Base-by-base conservation (phyloP, 2,888 invertebrate genomes). In the Phytoseiulus persimilis region DNA sequence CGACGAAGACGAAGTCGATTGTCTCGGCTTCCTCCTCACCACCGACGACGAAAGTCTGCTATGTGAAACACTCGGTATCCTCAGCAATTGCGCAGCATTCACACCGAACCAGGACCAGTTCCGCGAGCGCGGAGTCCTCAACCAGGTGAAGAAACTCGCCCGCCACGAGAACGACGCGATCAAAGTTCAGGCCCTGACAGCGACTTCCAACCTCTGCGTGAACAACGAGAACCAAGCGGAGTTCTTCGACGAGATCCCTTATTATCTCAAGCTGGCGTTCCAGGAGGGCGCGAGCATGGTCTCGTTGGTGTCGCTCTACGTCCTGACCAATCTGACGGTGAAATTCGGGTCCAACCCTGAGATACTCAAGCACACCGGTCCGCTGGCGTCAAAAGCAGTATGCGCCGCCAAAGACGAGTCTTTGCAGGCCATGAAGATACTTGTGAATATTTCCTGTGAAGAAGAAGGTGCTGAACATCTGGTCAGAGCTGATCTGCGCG, bases 391-490 rank as follows among this genome's bases (percentile, higher is more conserved):
- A 2, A 87, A 87, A 32, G 87, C 87, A 33, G 87, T 87, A n/a
- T 87, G 87, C 39, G 87, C 87, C n/a, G 87, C 87, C n/a, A 33
- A 33, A 39, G 87, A 87, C 31, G 39, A 87, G 33, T 87, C 87
- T n/a, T 31, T 87, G n/a, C 87, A 87, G 32, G 87, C 87, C 5
- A 87, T 87, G 87, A 87, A 87, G 33, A 87, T 87, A n/a, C 87
- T 87, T 39, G 87, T 87, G 32, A 87, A 87, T 45, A 45, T 87
- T 33, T 87, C 87, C 11, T 87, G 87, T 87, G 87, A 87, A 14
- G 87, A 87, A 32, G 87, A 33, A n/a, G 87, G 87, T 0, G 87
- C 87, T 0, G 87, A 87, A 14, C 33, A 87, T 23, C 87, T 87
- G 5, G 87, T 87, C n/a, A 45, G 31, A 5, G 45, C 87, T 11